These are phyloP conservation scores for Nemotelus nigrinus DNA, from an alignment of 2,888 invertebrate genomes.

Conservation along the genomic window DNA sequence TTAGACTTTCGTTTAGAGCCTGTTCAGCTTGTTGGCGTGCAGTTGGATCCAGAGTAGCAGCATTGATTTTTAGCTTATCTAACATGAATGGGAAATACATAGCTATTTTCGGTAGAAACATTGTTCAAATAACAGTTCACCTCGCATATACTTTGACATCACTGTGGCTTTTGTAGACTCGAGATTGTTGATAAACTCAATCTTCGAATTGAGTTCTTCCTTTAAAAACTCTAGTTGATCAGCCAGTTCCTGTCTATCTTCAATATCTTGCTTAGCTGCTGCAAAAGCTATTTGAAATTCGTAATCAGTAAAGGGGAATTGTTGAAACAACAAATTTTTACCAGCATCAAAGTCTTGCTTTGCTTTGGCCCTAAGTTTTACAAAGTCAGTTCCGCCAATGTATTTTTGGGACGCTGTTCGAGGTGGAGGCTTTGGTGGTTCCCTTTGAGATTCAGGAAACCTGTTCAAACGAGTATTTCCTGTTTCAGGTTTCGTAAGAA, in stretches of 20 bases:
- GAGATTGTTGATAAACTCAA: neutral
- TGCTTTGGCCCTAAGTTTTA: neutral
- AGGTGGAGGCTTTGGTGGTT: neutral
- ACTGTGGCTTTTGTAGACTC: neutral
- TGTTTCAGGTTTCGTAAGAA: neutral
- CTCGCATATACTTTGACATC: neutral
- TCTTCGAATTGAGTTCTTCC: neutral
- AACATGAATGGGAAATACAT: neutral
- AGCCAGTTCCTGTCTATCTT: neutral
- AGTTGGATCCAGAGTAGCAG: no score
- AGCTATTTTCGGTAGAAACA: neutral
- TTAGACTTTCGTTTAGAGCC: no score
- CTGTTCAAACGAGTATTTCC: neutral
- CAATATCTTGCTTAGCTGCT: neutral
- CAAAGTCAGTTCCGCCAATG: neutral
- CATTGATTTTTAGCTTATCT: no score
- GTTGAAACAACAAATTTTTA: neutral
- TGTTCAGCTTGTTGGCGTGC: no score
- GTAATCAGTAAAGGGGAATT: no score
- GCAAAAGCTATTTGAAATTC: neutral
- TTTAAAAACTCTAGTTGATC: neutral
- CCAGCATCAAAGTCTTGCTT: constrained; percentile 5
- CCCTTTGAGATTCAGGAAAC: neutral
- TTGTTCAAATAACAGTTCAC: neutral
- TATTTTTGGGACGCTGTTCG: constrained; percentile 8